Base-by-base conservation (phyloP, 2,888 invertebrate species). In the Arge pagana region DNA sequence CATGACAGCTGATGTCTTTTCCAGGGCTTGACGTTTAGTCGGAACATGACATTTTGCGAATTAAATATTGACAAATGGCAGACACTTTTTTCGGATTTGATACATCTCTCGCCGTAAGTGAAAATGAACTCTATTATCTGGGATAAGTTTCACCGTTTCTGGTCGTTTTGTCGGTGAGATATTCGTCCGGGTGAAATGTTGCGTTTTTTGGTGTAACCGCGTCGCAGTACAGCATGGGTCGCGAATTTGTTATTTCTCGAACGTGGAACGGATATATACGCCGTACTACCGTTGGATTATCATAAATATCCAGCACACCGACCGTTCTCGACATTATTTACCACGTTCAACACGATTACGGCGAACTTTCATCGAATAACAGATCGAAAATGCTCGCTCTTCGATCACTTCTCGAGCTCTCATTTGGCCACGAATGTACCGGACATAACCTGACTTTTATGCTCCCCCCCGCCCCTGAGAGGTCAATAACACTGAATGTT, bases 51-150 rank as follows among this genome's bases (percentile, higher is more conserved):
- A 75, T 71, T 76, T 72, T 72, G 75, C 62, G 70, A 56, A 71
- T 66, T 63, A 70, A 63, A 67, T 69, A 68, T 62, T 62, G 57
- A 67, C 73, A 79, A 87, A 90, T 90, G 90, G 90, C 89, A 85
- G 87, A 90, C 85, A 86, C 88, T 80, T 90, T 90, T 85, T 90
- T 90, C 84, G 89, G 87, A 81, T 88, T 90, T 81, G 86, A 89
- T 82, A 84, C 88, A 77, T 81, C 87, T 78, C 75, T 84, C 81
- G 85, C 87, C 82, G 90, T 89, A 80, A 88, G 87, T 83, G 73
- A 19, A 59, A 49, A 18, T 4, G 11, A 10, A 8, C 16, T 40
- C 31, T 19, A 8, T 16, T 13, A 40, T 42, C 18, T 33, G 19
- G 41, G 4, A 21, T 16, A 11, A 36, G 5, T 41, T 36, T 31